phyloP scores from a whole-genome alignment of 2,888 invertebrate species.

The Sarcophaga carnaria region DNA sequence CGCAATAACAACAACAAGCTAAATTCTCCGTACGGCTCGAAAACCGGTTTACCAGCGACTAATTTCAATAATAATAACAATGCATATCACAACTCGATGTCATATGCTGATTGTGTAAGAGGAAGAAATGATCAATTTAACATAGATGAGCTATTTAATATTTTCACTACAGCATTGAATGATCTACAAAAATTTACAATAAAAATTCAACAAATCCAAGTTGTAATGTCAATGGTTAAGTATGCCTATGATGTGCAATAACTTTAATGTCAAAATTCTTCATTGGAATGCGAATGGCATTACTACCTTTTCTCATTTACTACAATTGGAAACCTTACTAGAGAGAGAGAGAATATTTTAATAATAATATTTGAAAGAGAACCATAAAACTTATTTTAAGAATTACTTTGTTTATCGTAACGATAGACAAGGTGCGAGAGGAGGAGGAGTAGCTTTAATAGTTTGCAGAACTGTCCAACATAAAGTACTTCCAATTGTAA shows the following conservation, averaged over 20 bases:
- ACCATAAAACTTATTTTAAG: slow-evolving; percentile 28
- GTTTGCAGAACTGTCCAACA: slow-evolving; percentile 32
- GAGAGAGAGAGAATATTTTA: slow-evolving; percentile 38
- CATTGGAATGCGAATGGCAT: slow-evolving; percentile 49
- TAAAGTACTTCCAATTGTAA: slow-evolving; percentile 13
- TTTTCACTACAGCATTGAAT: slow-evolving; percentile 42
- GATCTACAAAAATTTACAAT: slow-evolving; percentile 44
- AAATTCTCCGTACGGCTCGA: not conserved
- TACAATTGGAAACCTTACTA: slow-evolving; percentile 31
- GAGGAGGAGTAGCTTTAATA: slow-evolving; percentile 38
- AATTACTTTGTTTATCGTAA: slow-evolving; percentile 35
- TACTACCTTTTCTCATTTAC: slow-evolving; percentile 21
- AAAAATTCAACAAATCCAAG: not conserved
- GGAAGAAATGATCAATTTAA: slow-evolving; percentile 17
- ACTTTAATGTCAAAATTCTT: slow-evolving; percentile 33
- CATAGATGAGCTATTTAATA: slow-evolving; percentile 47
- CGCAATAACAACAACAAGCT: slow-evolving; percentile 9
- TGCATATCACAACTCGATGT: not conserved
- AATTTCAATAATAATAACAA: not conserved
- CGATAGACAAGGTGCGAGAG: slow-evolving; percentile 25
- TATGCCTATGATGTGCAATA: slow-evolving; percentile 25
- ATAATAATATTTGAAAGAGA: slow-evolving; percentile 32
- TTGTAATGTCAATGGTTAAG: slow-evolving; percentile 25
- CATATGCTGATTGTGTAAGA: slow-evolving; percentile 11
- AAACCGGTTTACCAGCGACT: not conserved